Conservation (phyloP, 1,140 invertebrate species). For the Meloidogyne hapla region DNA sequence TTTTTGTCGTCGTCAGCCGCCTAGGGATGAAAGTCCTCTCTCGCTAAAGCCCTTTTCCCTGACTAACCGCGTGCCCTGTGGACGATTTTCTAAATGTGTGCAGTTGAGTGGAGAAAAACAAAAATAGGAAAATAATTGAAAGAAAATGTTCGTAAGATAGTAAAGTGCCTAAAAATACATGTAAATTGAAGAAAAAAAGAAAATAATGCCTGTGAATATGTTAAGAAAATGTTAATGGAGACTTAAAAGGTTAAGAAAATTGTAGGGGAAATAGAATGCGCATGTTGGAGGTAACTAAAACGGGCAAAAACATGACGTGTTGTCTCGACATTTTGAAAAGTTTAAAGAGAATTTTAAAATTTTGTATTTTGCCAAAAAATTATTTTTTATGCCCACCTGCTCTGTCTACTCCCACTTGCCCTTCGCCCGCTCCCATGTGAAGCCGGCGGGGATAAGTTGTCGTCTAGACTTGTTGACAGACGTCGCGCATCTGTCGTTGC, state of each 20-base stretch:
- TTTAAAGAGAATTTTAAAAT: no score
- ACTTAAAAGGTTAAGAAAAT: neutral
- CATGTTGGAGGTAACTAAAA: neutral
- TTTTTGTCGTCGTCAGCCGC: slow-evolving; percentile 4
- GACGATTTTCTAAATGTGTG: neutral
- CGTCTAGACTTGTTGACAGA: neutral
- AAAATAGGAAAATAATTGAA: neutral
- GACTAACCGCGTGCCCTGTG: neutral
- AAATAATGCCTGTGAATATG: no score
- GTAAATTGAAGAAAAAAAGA: no score
- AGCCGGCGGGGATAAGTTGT: neutral
- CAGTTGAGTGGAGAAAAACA: neutral
- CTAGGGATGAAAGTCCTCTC: neutral
- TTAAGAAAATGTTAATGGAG: neutral
- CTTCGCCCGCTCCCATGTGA: neutral
- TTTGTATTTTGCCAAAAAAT: no score
- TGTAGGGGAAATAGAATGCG: neutral
- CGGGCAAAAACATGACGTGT: no score
- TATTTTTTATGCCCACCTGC: neutral
- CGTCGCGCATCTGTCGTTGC: neutral
- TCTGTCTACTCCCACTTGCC: neutral
- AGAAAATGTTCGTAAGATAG: neutral
- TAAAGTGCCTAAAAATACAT: neutral
- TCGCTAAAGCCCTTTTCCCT: neutral
- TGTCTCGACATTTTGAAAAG: neutral